Conservation (phyloP, 2,888 invertebrate genomes). For the Marronus borbonicus region DNA sequence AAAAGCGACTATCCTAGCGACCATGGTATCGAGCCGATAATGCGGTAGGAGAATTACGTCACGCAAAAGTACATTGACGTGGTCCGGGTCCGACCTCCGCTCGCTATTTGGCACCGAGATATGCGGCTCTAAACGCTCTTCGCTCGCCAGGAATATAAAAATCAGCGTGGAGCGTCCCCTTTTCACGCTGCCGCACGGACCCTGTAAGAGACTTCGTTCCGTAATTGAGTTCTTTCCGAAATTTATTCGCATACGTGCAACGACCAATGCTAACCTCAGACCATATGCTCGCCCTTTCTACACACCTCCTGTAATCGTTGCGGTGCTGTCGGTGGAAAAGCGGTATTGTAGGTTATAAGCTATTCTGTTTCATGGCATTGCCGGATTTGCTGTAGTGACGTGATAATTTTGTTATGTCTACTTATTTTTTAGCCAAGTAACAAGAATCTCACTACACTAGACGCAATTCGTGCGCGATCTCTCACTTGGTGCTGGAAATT, state of each 20-base stretch:
- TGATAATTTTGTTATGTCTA: no score
- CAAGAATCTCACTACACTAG: no score
- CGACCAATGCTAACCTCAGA: slow-evolving; percentile 6
- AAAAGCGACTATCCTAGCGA: neutral
- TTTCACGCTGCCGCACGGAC: neutral
- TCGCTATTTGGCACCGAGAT: slow-evolving; percentile 13
- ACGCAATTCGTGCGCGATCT: no score
- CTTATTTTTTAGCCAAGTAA: no score
- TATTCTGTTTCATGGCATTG: neutral
- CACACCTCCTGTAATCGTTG: slow-evolving; percentile 3
- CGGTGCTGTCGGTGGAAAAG: neutral
- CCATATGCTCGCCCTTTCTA: neutral
- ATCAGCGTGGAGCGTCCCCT: slow-evolving; percentile 1
- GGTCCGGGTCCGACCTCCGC: slow-evolving; percentile 10
- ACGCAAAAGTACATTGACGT: slow-evolving; percentile 15
- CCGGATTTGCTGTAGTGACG: no score
- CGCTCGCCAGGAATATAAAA: slow-evolving; percentile 33
- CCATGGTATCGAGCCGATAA: neutral
- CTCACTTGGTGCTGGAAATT: no score
- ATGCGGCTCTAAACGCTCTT: slow-evolving; percentile 4
- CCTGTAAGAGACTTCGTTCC: slow-evolving; percentile 10
- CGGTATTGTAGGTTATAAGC: neutral
- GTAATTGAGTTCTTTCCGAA: slow-evolving; percentile 37
- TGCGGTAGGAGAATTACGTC: slow-evolving; percentile 12
- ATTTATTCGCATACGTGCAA: slow-evolving; percentile 35